A percentile compares a stretch with the other conserved stretches of the same genome.
Evolutionary conservation across 2,888 invertebrate species (phyloP).

Genomic region (Campoletis raptor): DNA sequence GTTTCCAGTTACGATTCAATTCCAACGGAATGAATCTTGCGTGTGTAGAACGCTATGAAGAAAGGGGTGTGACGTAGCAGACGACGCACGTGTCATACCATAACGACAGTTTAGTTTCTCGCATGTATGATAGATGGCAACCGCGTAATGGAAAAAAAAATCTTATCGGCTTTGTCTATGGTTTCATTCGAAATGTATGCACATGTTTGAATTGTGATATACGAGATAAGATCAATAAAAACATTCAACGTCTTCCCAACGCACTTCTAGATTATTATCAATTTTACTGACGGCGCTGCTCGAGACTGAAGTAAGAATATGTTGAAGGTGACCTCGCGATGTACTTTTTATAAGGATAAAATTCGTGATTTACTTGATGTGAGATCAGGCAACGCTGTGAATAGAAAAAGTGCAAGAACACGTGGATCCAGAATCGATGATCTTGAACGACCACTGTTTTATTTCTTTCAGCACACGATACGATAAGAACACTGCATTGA

Average conservation of each 20-base stretch:
- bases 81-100: not conserved
- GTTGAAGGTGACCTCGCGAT: not conserved
- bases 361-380: not conserved
- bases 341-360: not conserved
- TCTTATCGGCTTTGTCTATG: not conserved
- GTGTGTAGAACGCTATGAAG: not conserved
- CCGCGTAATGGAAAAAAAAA: not conserved
- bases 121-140: not conserved
- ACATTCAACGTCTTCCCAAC: not conserved
- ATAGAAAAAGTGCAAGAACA: not conserved
- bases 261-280: not conserved
- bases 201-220: not conserved
- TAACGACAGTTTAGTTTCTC: constrained; percentile 1
- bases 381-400: not conserved
- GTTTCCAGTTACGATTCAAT: constrained; percentile 2
- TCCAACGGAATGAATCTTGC: not conserved
- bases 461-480: not conserved
- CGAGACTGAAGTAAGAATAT: not conserved
- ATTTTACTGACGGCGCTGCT: not conserved
- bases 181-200: not conserved
- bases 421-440: constrained; percentile 5
- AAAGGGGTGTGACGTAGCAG: not conserved
- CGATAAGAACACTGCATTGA: not conserved
- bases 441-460: not conserved
- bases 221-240: constrained; percentile 11